These are phyloP conservation scores for Sorex maritimensis DNA, from an alignment of 2,797 vertebrate species.

Conservation along the genomic window DNA sequence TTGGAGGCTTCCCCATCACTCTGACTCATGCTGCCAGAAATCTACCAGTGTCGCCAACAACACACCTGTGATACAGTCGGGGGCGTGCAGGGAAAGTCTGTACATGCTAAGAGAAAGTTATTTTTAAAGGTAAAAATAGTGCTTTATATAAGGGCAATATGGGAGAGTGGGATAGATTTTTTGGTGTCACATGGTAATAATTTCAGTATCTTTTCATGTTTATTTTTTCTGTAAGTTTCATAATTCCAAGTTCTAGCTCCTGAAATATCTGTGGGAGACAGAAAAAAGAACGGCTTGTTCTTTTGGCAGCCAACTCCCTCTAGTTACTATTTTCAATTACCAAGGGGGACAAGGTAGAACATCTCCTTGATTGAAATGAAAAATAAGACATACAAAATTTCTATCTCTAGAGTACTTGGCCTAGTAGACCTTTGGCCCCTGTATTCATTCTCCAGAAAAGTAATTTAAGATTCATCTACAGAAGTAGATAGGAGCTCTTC, in stretches of 20 bases:
- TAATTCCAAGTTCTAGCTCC: conserved; percentile 74
- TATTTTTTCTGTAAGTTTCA: conserved; percentile 80
- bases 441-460: conserved; percentile 82
- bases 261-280: conserved; percentile 81
- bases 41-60: not conserved
- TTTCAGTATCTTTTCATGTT: conserved; percentile 80
- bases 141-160: conserved; percentile 82
- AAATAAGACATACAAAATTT: conserved; percentile 57
- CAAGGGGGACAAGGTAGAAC: conserved; percentile 68
- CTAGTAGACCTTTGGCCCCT: conserved; percentile 68
- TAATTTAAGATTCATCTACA: conserved; percentile 84
- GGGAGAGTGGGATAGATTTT: conserved; percentile 71
- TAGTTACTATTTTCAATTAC: conserved; percentile 80
- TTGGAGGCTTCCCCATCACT: not conserved
- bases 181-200: conserved; percentile 76
- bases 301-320: conserved; percentile 75
- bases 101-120: conserved; percentile 35
- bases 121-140: conserved; percentile 77
- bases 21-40: conserved; percentile 56
- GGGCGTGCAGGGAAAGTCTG: conserved; percentile 8
- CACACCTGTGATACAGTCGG: conserved; percentile 16
- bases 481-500: conserved; percentile 76
- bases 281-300: conserved; percentile 79
- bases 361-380: conserved; percentile 71
- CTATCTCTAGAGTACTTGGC: not conserved